Base-by-base conservation (phyloP, 1,140 invertebrate species). In the Eriosoma lanigerum region DNA sequence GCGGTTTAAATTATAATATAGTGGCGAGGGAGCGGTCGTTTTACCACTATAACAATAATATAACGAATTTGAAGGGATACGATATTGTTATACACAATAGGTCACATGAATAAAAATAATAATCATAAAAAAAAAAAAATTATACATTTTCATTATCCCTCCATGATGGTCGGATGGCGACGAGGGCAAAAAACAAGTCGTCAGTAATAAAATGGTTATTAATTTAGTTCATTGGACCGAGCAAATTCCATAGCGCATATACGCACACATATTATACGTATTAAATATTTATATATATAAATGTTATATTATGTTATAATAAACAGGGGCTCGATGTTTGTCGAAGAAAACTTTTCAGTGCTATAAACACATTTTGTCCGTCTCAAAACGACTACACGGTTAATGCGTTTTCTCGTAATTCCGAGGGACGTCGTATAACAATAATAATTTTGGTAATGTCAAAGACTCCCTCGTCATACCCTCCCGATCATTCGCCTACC, bases 371-470 rank as follows among this genome's bases (percentile, higher is more conserved):
- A 76, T 76, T 76, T 76, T 19, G 73, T 44, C 19, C 66, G 44
- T 70, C 32, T 8, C 54, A 76, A 60, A 76, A 76, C 56, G 73
- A 60, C 54, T 76, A 44, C 48, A 76, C 73, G 73, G 73, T 76
- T 76, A 76, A 76, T 76, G 73, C 66, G 73, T 44, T 76, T 38
- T 15, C 21, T 29, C 52, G 52, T 76, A 76, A 76, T 76, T 76
- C 17, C 73, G 10, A 60, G 73, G 54, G 73, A 76, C 32, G 66
- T 70, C 66, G 56, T 60, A 76, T 76, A 76, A 76, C 73, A 76
- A 76, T 76, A 76, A 60, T 60, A 76, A 60, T 76, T 76, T 76
- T 21, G 73, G 73, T 76, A 76, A 76, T 60, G 73, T 76, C 73
- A 60, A 26, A 46, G 21, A 46, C 56, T 24, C 21, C 32, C 62